Evolutionary conservation across 2,888 invertebrate genomes (phyloP).

Genomic region (Ophioninae sp.): DNA sequence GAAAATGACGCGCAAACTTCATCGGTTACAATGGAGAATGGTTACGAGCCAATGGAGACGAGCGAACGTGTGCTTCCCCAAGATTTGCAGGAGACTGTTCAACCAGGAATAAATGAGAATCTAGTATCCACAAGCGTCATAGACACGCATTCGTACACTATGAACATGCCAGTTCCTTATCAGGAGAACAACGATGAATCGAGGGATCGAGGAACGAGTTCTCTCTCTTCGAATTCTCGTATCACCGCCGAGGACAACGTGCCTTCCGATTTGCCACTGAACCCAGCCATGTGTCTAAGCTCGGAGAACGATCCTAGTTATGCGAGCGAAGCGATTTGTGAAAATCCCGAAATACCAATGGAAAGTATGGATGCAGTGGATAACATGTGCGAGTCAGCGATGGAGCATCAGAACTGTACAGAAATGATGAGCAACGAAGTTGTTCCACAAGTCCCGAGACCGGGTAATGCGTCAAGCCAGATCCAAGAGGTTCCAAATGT

Average conservation of each 20-base stretch:
- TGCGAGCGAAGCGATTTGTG: constrained; percentile 43
- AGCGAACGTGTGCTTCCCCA: constrained; percentile 35
- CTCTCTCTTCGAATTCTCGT: neutral
- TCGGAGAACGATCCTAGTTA: constrained; percentile 55
- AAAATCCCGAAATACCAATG: constrained; percentile 52
- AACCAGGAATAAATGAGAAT: constrained; percentile 29
- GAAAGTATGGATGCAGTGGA: constrained; percentile 41
- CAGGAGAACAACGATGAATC: constrained; percentile 32
- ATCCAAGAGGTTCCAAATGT: constrained; percentile 59
- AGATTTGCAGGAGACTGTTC: constrained; percentile 47
- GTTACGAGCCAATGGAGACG: constrained; percentile 64
- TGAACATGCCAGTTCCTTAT: constrained; percentile 59
- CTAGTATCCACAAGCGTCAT: constrained; percentile 40
- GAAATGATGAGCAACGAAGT: constrained; percentile 25
- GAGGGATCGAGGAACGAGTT: constrained; percentile 21
- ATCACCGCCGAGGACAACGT: constrained; percentile 17
- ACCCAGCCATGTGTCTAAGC: constrained; percentile 48
- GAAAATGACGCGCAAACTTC: constrained; percentile 57
- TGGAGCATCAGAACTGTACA: constrained; percentile 35
- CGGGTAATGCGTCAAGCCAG: constrained; percentile 36
- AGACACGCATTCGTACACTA: constrained; percentile 45
- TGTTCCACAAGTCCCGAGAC: neutral
- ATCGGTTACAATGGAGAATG: constrained; percentile 32
- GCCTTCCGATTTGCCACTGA: constrained; percentile 35
- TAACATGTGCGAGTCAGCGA: constrained; percentile 41